A percentile compares a stretch with the other conserved stretches of the same genome.
Conservation (phyloP, 2,888 invertebrate genomes). For the Drosophila leonis region DNA sequence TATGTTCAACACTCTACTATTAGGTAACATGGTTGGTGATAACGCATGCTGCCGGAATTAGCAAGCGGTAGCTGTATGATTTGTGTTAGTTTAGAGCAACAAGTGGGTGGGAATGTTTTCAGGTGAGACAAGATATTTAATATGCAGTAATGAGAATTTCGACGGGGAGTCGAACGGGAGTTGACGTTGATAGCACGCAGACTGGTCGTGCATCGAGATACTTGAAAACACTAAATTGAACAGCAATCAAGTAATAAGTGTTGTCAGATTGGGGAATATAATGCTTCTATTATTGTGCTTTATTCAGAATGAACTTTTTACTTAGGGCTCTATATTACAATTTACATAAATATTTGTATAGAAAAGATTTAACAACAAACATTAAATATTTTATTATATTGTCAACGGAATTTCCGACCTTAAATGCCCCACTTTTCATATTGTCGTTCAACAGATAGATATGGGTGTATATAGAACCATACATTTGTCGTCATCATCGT, state of each 20-base stretch:
- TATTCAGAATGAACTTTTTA: slow-evolving; percentile 63
- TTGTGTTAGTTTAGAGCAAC: background rate
- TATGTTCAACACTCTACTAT: slow-evolving; percentile 12
- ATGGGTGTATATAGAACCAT: slow-evolving; percentile 19
- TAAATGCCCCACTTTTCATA: slow-evolving; percentile 65
- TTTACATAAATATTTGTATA: slow-evolving; percentile 18
- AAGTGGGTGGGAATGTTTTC: slow-evolving; percentile 5
- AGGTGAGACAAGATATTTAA: slow-evolving; percentile 18
- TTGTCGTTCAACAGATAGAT: slow-evolving; percentile 29
- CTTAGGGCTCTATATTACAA: slow-evolving; percentile 43
- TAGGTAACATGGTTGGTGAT: slow-evolving; percentile 37
- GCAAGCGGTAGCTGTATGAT: slow-evolving; percentile 24
- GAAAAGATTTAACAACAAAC: slow-evolving; percentile 44
- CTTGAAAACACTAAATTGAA: slow-evolving; percentile 3
- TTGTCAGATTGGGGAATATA: background rate
- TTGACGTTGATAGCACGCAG: background rate
- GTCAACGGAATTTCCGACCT: slow-evolving; percentile 71
- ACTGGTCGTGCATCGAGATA: background rate
- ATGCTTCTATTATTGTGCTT: slow-evolving; percentile 52
- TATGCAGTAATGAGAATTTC: slow-evolving; percentile 39
- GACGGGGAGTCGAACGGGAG: background rate
- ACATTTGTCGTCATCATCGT: slow-evolving; percentile 15
- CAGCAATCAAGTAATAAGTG: background rate
- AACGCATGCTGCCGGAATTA: slow-evolving; percentile 49
- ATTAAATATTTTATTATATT: slow-evolving; percentile 46